phyloP scores from a whole-genome alignment of 2,113 vertebrate species.

The Leiothrix lutea region DNA sequence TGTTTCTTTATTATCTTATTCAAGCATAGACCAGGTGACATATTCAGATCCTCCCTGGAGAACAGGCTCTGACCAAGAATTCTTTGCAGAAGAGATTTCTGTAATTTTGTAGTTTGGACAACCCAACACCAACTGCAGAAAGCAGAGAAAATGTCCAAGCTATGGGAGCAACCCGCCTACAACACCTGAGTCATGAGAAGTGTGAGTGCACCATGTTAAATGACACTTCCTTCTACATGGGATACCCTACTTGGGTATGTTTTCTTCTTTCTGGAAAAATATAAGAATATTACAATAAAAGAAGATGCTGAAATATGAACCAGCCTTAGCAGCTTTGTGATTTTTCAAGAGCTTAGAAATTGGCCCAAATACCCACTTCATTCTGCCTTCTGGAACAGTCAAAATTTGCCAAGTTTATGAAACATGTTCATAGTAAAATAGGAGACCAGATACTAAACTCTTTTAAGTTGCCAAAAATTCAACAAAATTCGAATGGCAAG shows the following conservation, averaged over 20 bases:
- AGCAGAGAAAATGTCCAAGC: slow-evolving; percentile 45
- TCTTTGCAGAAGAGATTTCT: slow-evolving; percentile 53
- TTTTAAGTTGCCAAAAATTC: background rate
- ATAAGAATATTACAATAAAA: background rate
- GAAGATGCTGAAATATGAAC: background rate
- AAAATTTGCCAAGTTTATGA: background rate
- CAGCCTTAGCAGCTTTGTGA: background rate
- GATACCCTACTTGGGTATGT: background rate
- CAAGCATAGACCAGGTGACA: slow-evolving; percentile 71
- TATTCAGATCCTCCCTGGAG: background rate
- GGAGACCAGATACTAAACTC: background rate
- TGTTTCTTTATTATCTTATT: background rate
- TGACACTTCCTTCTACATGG: slow-evolving; percentile 71
- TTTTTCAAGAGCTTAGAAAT: background rate
- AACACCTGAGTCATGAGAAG: slow-evolving; percentile 53
- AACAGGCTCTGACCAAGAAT: slow-evolving; percentile 57
- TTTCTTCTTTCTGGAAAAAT: background rate
- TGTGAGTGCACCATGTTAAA: slow-evolving; percentile 73
- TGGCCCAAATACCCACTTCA: background rate
- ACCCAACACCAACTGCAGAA: slow-evolving; percentile 67
- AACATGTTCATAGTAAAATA: background rate
- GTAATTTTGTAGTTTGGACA: slow-evolving; percentile 51
- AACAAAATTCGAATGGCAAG: background rate
- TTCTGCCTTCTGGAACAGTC: background rate
- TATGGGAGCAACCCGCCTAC: slow-evolving; percentile 58